Conservation (phyloP, 2,797 vertebrate species). For the Danio jaintianensis region DNA sequence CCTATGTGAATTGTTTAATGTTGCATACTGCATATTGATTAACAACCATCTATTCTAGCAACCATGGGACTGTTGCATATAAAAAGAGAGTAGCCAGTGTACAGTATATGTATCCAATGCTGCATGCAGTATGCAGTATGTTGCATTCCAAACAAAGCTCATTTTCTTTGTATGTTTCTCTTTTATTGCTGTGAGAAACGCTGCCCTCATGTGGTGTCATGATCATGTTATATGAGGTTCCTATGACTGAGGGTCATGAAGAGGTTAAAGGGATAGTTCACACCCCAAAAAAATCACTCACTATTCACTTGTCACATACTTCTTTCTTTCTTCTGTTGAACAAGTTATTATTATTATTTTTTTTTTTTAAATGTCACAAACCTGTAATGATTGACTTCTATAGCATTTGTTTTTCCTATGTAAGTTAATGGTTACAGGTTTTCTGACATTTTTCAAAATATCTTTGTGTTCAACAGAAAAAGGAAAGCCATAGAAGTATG, state of each 20-base stretch:
- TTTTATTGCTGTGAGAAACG: not conserved
- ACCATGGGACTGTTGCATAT: not conserved
- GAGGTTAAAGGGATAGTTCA: not conserved
- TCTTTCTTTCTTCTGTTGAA: too few relatives aligned
- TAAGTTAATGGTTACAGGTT: too few relatives aligned
- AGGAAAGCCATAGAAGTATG: too few relatives aligned
- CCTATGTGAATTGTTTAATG: not conserved
- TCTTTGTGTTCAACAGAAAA: too few relatives aligned
- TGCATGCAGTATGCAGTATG: not conserved
- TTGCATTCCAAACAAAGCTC: not conserved
- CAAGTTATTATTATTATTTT: too few relatives aligned
- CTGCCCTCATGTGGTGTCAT: constrained; percentile 36
- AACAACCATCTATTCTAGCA: too few relatives aligned
- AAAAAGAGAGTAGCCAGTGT: not conserved
- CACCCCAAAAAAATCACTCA: too few relatives aligned
- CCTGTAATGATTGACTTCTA: too few relatives aligned
- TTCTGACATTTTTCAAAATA: too few relatives aligned
- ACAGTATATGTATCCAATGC: not conserved
- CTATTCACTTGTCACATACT: too few relatives aligned
- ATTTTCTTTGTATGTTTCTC: not conserved
- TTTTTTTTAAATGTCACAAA: too few relatives aligned
- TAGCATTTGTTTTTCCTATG: too few relatives aligned
- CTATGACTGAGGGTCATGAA: not conserved
- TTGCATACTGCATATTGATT: not conserved
- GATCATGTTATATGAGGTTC: not conserved